These are phyloP conservation scores for Genyomyrus donnyi DNA, from an alignment of 2,113 vertebrate species.

Conservation along the genomic window DNA sequence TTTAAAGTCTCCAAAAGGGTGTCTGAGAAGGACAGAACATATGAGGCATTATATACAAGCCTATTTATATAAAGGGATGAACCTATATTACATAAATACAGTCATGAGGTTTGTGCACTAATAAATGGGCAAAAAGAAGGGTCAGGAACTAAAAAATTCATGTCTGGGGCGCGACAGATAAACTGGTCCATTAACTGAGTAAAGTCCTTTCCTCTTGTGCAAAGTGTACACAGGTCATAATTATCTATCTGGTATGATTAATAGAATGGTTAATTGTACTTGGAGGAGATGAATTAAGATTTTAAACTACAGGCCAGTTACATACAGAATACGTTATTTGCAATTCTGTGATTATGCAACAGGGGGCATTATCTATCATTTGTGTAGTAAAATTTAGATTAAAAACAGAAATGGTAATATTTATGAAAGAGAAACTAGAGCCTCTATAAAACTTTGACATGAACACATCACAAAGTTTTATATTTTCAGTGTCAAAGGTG, in stretches of 20 bases:
- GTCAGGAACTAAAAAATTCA: neutral
- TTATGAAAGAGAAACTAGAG: neutral
- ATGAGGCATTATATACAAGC: slow-evolving; percentile 18
- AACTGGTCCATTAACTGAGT: neutral
- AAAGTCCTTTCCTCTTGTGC: neutral
- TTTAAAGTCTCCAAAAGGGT: neutral
- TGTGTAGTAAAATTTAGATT: neutral
- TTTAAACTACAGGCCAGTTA: neutral
- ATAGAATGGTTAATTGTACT: neutral
- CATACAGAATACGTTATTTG: neutral
- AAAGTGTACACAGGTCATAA: neutral
- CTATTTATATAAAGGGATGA: slow-evolving; percentile 15
- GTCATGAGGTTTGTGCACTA: neutral
- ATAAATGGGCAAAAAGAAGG: neutral
- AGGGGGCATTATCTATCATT: neutral
- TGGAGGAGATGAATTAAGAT: neutral
- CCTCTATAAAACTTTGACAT: neutral
- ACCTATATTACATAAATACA: slow-evolving; percentile 15
- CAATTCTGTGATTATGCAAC: neutral
- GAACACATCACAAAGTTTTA: neutral
- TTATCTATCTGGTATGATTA: neutral
- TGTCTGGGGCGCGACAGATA: neutral
- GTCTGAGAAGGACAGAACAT: neutral
- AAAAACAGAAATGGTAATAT: neutral
- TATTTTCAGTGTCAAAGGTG: neutral